Conservation (phyloP, 2,888 invertebrate species). For the Meghimatium bilineatum region DNA sequence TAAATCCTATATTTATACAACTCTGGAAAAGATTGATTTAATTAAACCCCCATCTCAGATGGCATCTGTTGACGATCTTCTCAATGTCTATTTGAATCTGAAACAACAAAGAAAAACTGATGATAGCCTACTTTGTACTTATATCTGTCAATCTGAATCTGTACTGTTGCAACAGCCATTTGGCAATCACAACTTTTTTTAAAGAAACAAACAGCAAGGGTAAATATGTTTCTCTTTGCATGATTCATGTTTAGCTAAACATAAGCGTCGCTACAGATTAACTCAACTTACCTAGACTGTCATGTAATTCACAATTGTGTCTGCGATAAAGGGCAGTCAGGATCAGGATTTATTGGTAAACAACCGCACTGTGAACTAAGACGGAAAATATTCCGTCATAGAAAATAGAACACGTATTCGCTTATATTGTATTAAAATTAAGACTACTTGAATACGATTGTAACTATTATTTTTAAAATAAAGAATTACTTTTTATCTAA, state of each 20-base stretch:
- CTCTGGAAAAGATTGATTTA: too few species aligned
- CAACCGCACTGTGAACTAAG: background rate
- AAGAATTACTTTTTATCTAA: too few species aligned
- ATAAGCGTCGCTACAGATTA: too few species aligned
- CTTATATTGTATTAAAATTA: background rate
- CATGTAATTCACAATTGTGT: background rate
- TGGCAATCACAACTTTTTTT: background rate
- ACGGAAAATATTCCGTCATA: constrained; percentile 1
- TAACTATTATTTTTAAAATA: too few species aligned
- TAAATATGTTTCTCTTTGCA: background rate
- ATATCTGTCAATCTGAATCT: background rate
- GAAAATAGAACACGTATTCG: background rate
- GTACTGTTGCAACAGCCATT: background rate
- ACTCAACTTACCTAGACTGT: background rate
- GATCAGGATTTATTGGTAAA: constrained; percentile 10
- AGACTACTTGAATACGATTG: background rate
- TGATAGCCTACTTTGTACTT: too few species aligned
- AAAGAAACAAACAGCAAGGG: background rate
- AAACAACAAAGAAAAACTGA: too few species aligned
- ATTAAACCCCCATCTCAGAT: too few species aligned
- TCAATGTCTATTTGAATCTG: too few species aligned
- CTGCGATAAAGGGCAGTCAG: background rate
- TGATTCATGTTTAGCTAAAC: background rate
- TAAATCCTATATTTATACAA: too few species aligned
- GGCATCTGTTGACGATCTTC: too few species aligned